These are phyloP conservation scores for Brachirus orientalis DNA, from an alignment of 2,113 vertebrate genomes.

Conservation along the genomic window DNA sequence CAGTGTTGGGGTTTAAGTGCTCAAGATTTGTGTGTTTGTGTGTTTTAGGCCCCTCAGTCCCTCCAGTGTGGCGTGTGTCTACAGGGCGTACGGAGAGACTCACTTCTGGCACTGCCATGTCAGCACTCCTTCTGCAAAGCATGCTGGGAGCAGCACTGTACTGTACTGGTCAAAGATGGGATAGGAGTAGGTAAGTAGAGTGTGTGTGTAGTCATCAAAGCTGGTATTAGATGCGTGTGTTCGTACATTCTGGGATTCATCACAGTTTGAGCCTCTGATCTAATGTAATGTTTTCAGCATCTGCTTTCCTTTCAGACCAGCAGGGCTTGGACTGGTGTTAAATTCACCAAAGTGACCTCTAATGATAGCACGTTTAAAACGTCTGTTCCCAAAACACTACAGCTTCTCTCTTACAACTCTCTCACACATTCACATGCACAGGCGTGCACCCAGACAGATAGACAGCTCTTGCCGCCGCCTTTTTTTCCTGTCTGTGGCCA, in stretches of 20 bases:
- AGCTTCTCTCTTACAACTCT: too few species aligned
- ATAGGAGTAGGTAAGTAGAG: constrained; percentile 97
- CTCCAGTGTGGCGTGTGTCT: constrained; percentile 98
- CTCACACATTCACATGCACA: too few species aligned
- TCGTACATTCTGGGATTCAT: background rate
- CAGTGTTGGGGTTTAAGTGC: background rate
- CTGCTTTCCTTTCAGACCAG: constrained; percentile 1
- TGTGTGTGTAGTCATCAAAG: constrained; percentile 50
- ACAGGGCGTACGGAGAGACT: constrained; percentile 95
- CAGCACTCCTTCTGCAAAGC: constrained; percentile 98
- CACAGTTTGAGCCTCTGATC: constrained; percentile 4
- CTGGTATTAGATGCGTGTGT: constrained; percentile 25
- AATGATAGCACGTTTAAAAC: too few species aligned
- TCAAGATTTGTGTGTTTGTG: constrained; percentile 23
- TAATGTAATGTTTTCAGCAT: background rate
- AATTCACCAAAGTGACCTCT: background rate
- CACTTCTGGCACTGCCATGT: constrained; percentile 92
- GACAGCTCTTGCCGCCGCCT: too few species aligned
- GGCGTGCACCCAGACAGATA: too few species aligned
- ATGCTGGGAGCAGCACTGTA: constrained; percentile 99
- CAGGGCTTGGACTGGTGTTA: background rate
- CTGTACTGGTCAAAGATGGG: constrained; percentile 97
- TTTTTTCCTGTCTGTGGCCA: too few species aligned
- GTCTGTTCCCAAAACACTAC: too few species aligned
- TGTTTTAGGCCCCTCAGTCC: constrained; percentile 82